A percentile compares a stretch with the other conserved stretches of the same genome.
These are phyloP conservation scores for Myotis brandtii DNA, from an alignment of 2,113 vertebrate species.

Conservation along the genomic window DNA sequence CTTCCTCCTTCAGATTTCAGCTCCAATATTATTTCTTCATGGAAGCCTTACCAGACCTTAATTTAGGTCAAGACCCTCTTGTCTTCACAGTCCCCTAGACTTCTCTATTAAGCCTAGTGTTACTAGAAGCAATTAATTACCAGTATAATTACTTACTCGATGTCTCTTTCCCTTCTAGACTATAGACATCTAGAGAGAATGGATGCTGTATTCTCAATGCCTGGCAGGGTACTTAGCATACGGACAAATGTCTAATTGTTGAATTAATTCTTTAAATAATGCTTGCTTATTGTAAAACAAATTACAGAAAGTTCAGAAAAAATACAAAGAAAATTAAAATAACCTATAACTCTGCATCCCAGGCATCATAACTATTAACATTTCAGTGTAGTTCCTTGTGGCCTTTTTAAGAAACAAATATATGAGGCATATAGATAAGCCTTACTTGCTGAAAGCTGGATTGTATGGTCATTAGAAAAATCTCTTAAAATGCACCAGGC, in stretches of 20 bases:
- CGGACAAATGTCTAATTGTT: slow-evolving; percentile 46
- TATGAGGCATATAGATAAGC: background rate
- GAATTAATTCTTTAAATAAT: slow-evolving; percentile 60
- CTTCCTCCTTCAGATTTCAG: background rate
- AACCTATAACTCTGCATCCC: background rate
- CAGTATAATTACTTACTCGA: slow-evolving; percentile 30
- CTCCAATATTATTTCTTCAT: slow-evolving; percentile 1
- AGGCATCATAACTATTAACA: background rate
- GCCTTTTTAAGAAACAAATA: background rate
- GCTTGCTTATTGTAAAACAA: slow-evolving; percentile 8
- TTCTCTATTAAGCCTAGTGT: background rate
- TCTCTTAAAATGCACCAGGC: background rate
- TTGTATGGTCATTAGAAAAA: background rate
- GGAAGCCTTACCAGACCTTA: background rate
- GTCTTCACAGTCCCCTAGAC: background rate
- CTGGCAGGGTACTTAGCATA: background rate
- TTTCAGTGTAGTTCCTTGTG: background rate
- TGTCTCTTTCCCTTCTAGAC: background rate
- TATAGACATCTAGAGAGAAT: slow-evolving; percentile 24
- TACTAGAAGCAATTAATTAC: slow-evolving; percentile 56
- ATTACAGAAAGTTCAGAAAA: slow-evolving; percentile 38
- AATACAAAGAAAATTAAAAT: slow-evolving; percentile 31
- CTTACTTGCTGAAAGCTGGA: background rate
- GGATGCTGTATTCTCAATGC: background rate
- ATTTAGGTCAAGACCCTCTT: background rate